Base-by-base conservation (phyloP, 2,797 vertebrate genomes). In the Prunella strophiata region DNA sequence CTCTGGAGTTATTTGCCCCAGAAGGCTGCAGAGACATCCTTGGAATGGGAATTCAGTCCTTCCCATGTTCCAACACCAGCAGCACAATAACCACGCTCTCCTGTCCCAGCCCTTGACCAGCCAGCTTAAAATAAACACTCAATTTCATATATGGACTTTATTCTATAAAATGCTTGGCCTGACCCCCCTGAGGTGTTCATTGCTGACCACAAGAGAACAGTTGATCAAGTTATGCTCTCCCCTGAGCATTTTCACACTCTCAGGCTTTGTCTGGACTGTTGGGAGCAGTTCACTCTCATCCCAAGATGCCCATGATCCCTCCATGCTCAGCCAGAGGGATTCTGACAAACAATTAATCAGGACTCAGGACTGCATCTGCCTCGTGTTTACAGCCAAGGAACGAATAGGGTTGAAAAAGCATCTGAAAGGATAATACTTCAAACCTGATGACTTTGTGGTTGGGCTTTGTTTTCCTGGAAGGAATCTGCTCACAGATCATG, bases 381-480 rank as follows among this genome's bases (percentile, higher is more conserved):
- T 96, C 11, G 1, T 85, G 57, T 84, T 96, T 70, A 75, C 75
- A 94, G 91, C 94, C 93, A 89, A 81, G 89, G 71, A 89, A 80
- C 2, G 68, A 92, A 87, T 2, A 17, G 75, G 76, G 62, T 54
- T 92, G 81, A 73, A 89, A 92, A 95, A 72, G 55, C 93, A 90
- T 50, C 85, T 76, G 75, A 95, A 92, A 93, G 88, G 74, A 54
- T 83, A 92, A 95, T 95, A 58, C 87, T 88, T 96, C 94, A 96
- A 96, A 86, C 62, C 79, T 61, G 91, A 94, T 89, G 95, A 92
- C 91, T 96, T 89, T 66, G 88, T 85, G 77, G 91, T n/a, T 74
- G 77, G 68, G 94, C 85, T 95, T 89, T 96, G 92, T 92, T 92
- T 95, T 89, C 90, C 93, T 96, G 88, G 87, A 96, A 96, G 90